A percentile compares a stretch with the other conserved stretches of the same genome.
phyloP scores from a whole-genome alignment of 2,113 vertebrate species.

The Anoplopoma fimbria region DNA sequence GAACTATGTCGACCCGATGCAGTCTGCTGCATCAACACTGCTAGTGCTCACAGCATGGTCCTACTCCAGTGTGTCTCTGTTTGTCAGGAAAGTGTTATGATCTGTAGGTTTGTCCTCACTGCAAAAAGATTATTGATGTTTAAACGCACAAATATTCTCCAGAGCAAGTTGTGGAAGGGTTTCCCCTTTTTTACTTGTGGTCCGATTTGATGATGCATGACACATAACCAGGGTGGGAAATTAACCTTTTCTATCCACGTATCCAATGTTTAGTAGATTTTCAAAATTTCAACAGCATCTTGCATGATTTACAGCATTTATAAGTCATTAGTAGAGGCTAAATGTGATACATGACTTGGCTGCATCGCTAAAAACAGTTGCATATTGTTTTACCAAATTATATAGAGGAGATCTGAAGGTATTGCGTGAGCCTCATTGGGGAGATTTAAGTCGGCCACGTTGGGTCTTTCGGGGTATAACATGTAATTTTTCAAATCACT shows the following conservation, averaged over 20 bases:
- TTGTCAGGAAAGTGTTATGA: conserved; percentile 39
- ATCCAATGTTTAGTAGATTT: background rate
- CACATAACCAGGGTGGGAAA: conserved; percentile 49
- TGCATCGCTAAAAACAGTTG: background rate
- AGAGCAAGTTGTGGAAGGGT: conserved; percentile 21
- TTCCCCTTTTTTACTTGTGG: conserved; percentile 16
- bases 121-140: conserved; percentile 31
- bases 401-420: conserved; percentile 15
- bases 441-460: background rate
- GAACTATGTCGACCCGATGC: conserved; percentile 44
- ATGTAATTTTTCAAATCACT: background rate
- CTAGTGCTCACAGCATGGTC: conserved; percentile 71
- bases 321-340: background rate
- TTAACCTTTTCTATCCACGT: conserved; percentile 26
- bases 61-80: conserved; percentile 38
- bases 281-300: background rate
- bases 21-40: conserved; percentile 57
- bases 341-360: background rate
- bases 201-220: conserved; percentile 52
- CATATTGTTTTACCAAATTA: background rate
- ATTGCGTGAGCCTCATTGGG: background rate
- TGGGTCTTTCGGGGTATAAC: background rate
- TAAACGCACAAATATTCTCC: conserved; percentile 12
- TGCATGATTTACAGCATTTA: background rate
- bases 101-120: conserved; percentile 16